Evolutionary conservation across 2,888 invertebrate genomes (phyloP).

Genomic region (Stenodera caucasica): DNA sequence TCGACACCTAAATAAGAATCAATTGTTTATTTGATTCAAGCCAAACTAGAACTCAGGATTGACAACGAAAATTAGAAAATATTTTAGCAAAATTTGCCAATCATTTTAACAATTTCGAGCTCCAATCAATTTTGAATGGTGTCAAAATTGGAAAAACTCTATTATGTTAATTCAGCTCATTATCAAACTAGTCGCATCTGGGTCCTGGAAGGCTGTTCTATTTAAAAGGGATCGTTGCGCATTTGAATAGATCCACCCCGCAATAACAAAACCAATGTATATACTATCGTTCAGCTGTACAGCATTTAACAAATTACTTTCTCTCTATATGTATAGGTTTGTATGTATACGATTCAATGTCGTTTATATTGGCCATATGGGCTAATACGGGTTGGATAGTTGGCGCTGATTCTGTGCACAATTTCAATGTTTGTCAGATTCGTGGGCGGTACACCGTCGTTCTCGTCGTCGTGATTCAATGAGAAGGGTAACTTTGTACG

Average conservation of each 20-base stretch:
- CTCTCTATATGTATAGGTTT: no score
- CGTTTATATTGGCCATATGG: slow-evolving; percentile 54
- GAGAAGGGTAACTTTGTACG: slow-evolving; percentile 32
- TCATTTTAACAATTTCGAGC: no score
- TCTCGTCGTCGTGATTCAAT: slow-evolving; percentile 27
- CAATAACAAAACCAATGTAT: slow-evolving; percentile 52
- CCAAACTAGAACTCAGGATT: no score
- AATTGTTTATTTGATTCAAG: no score
- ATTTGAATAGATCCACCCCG: slow-evolving; percentile 50
- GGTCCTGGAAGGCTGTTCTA: slow-evolving; percentile 41
- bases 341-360: slow-evolving; percentile 46
- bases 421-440: slow-evolving; percentile 37
- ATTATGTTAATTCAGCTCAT: slow-evolving; percentile 44
- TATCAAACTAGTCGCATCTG: slow-evolving; percentile 49
- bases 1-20: no score
- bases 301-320: slow-evolving; percentile 54
- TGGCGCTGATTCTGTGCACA: background rate
- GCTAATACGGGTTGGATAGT: slow-evolving; percentile 40
- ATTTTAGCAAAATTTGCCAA: no score
- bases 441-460: slow-evolving; percentile 47
- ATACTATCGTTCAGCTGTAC: slow-evolving; percentile 39
- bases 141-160: no score
- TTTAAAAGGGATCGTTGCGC: slow-evolving; percentile 28
- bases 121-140: no score
- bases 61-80: no score